Conservation (phyloP, 2,888 invertebrate species). For the Pseudeuparius sepicola region DNA sequence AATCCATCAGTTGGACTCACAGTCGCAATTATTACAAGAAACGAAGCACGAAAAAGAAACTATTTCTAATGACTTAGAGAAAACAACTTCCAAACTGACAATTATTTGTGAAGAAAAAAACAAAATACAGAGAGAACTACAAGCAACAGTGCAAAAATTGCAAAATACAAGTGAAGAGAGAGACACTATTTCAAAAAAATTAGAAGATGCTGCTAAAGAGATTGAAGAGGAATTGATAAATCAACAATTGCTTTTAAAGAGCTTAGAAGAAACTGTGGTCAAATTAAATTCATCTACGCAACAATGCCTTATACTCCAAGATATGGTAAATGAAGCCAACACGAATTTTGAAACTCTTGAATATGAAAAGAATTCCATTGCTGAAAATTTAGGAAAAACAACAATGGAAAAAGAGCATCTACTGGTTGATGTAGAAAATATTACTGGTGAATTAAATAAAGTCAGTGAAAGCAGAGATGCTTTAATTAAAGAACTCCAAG, state of each 20-base stretch:
- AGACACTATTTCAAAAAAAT: neutral
- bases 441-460: neutral
- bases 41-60: conserved; percentile 4
- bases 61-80: neutral
- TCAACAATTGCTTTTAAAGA: neutral
- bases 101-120: conserved; percentile 1
- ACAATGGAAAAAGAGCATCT: conserved; percentile 5
- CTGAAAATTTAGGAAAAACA: neutral
- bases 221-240: neutral
- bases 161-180: neutral
- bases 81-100: neutral
- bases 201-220: conserved; percentile 4
- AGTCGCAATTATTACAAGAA: conserved; percentile 2
- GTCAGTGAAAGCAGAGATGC: neutral
- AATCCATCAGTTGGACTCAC: too few relatives aligned
- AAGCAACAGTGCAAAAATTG: too few relatives aligned
- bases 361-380: too few relatives aligned
- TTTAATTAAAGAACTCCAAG: conserved; percentile 1
- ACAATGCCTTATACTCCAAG: too few relatives aligned
- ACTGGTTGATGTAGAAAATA: neutral
- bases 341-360: too few relatives aligned
- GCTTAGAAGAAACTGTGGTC: too few relatives aligned
- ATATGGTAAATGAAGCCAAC: too few relatives aligned
- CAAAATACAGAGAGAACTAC: too few relatives aligned
- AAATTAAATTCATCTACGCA: too few relatives aligned